Percentiles rank a stretch among this genome's conserved stretches.
These are phyloP conservation scores for Harpalus rubripes DNA, from an alignment of 2,888 invertebrate genomes.

Conservation along the genomic window DNA sequence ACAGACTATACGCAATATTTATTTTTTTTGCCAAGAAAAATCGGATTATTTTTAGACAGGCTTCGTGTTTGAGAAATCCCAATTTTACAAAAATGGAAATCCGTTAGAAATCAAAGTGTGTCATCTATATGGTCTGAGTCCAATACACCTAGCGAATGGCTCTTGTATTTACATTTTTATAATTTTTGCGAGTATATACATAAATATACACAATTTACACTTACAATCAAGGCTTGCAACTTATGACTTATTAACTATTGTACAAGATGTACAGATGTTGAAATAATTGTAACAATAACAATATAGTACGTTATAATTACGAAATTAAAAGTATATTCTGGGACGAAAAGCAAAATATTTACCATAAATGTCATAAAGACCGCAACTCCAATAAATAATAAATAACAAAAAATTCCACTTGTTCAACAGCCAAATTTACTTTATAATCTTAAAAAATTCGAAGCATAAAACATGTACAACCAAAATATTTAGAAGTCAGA, in stretches of 20 bases:
- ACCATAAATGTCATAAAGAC: background rate
- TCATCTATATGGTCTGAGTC: too few relatives aligned
- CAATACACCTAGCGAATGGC: background rate
- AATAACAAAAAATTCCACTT: conserved; percentile 27
- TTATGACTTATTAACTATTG: conserved; percentile 16
- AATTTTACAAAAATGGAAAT: too few relatives aligned
- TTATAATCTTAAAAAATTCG: conserved; percentile 25
- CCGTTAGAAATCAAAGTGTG: too few relatives aligned
- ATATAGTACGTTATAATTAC: conserved; percentile 17
- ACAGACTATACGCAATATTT: too few relatives aligned
- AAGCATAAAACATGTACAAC: conserved; percentile 21
- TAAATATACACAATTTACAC: conserved; percentile 60
- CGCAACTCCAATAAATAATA: background rate
- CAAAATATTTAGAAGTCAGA: conserved; percentile 78
- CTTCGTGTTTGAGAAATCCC: too few relatives aligned
- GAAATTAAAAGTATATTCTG: background rate
- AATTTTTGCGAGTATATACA: conserved; percentile 55
- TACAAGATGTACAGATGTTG: conserved; percentile 17
- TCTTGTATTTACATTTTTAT: conserved; percentile 37
- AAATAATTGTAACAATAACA: background rate
- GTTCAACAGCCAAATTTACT: conserved; percentile 22
- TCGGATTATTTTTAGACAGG: too few relatives aligned
- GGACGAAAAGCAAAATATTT: background rate
- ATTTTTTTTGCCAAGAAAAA: too few relatives aligned
- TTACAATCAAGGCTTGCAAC: conserved; percentile 57